phyloP scores from a whole-genome alignment of 2,888 invertebrate species.

The Diarsia rubi region DNA sequence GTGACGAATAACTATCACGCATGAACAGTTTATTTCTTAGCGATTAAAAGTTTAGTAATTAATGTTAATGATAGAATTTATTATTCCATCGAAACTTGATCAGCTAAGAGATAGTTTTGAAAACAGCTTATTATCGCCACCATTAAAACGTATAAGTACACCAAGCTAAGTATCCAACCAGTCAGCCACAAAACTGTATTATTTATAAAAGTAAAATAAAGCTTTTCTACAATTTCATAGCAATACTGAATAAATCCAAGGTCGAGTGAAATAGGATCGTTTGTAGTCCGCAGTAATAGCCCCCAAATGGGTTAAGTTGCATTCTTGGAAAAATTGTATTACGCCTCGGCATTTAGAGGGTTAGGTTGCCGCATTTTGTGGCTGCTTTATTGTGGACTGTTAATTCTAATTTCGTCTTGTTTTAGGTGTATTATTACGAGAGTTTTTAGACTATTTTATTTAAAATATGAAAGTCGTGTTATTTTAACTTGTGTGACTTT shows the following conservation, averaged over 20 bases:
- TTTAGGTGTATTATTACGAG: conserved; percentile 27
- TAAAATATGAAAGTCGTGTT: not conserved
- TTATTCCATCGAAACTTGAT: too few species aligned
- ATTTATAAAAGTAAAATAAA: conserved; percentile 11
- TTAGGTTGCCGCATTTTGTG: conserved; percentile 47
- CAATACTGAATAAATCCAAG: conserved; percentile 51
- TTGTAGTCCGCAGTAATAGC: conserved; percentile 50
- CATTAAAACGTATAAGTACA: too few species aligned
- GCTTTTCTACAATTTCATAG: conserved; percentile 29
- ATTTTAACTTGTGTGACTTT: not conserved
- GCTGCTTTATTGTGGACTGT: conserved; percentile 33
- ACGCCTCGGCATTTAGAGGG: conserved; percentile 61
- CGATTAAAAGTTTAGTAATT: too few species aligned
- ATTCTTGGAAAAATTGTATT: conserved; percentile 65
- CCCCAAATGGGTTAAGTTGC: conserved; percentile 62
- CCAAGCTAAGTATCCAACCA: not conserved
- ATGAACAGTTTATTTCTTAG: too few species aligned
- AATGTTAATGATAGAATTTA: too few species aligned
- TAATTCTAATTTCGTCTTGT: conserved; percentile 47
- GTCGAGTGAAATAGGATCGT: conserved; percentile 50
- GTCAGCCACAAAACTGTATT: too few species aligned
- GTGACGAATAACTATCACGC: too few species aligned
- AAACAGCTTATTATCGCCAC: too few species aligned
- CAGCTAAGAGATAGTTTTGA: not conserved
- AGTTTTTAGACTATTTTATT: conserved; percentile 19